Percentiles rank a stretch among this genome's conserved stretches.
Evolutionary conservation across 2,113 vertebrate species (phyloP).

Genomic region (Aspiorhynchus laticeps): DNA sequence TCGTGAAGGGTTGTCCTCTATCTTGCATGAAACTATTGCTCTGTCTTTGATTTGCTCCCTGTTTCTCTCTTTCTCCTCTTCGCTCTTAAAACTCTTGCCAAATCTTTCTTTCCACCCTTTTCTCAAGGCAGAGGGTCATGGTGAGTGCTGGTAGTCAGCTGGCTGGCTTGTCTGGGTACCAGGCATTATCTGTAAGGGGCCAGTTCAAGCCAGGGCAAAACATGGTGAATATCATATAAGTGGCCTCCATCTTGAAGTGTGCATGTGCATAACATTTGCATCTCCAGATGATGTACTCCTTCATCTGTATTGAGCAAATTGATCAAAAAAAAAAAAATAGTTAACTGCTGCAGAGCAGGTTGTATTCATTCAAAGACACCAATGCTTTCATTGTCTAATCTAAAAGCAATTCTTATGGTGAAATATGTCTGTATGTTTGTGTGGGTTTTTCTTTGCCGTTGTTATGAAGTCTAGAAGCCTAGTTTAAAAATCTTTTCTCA

Average conservation of each 20-base stretch:
- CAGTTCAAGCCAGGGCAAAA: conserved; percentile 80
- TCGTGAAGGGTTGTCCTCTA: conserved; percentile 51
- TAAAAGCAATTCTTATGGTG: not conserved
- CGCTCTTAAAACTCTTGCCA: conserved; percentile 72
- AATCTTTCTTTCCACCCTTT: conserved; percentile 74
- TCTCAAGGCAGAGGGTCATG: conserved; percentile 81
- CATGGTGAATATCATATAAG: conserved; percentile 81
- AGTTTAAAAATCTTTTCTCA: not conserved
- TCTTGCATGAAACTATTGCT: conserved; percentile 39
- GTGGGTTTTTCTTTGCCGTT: not conserved
- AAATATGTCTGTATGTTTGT: conserved; percentile 5
- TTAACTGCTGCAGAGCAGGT: not conserved
- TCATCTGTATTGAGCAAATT: conserved; percentile 51
- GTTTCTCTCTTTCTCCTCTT: conserved; percentile 38
- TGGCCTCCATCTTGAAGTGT: conserved; percentile 78
- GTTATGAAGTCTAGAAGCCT: not conserved
- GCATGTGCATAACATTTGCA: conserved; percentile 81
- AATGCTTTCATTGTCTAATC: not conserved
- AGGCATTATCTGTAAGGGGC: conserved; percentile 80
- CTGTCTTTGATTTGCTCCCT: conserved; percentile 59
- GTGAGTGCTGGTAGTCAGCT: conserved; percentile 81
- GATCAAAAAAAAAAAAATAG: not conserved
- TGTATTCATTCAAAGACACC: conserved; percentile 6
- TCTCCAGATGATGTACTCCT: conserved; percentile 71
- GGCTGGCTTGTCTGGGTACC: conserved; percentile 79